Percentiles rank a stretch among this genome's conserved stretches.
Conservation (phyloP, 1,140 invertebrate genomes). For the Trichogramma pretiosum region DNA sequence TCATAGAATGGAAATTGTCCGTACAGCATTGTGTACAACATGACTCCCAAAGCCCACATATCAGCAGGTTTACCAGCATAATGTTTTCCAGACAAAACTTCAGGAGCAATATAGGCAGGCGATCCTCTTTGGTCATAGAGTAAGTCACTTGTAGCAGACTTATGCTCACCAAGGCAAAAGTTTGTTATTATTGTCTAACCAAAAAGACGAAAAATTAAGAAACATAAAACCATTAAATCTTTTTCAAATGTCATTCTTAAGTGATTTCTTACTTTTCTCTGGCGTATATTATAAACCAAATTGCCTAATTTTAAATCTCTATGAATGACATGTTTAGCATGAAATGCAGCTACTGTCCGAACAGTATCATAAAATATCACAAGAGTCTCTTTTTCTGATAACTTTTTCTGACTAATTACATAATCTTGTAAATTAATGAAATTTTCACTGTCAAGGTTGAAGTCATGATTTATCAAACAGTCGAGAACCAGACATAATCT, state of each 20-base stretch:
- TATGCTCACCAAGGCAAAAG: constrained; percentile 74
- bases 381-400: constrained; percentile 67
- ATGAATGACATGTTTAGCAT: constrained; percentile 76
- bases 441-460: constrained; percentile 57
- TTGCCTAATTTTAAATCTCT: constrained; percentile 76
- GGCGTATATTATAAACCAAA: constrained; percentile 65
- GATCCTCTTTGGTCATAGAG: constrained; percentile 74
- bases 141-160: constrained; percentile 64
- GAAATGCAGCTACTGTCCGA: constrained; percentile 63
- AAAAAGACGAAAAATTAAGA: constrained; percentile 5
- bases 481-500: constrained; percentile 69
- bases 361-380: constrained; percentile 72
- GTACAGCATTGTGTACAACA: constrained; percentile 77
- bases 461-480: constrained; percentile 68
- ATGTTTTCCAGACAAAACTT: constrained; percentile 68
- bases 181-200: constrained; percentile 65
- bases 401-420: constrained; percentile 72
- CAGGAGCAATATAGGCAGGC: constrained; percentile 77
- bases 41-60: constrained; percentile 79
- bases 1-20: constrained; percentile 85
- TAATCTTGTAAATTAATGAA: constrained; percentile 74
- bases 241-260: too few relatives aligned
- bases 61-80: constrained; percentile 73
- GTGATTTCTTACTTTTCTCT: constrained; percentile 38
- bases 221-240: constrained; percentile 3